These are phyloP conservation scores for Pseudocheirus occidentalis DNA, from an alignment of 2,797 vertebrate genomes.

Conservation along the genomic window DNA sequence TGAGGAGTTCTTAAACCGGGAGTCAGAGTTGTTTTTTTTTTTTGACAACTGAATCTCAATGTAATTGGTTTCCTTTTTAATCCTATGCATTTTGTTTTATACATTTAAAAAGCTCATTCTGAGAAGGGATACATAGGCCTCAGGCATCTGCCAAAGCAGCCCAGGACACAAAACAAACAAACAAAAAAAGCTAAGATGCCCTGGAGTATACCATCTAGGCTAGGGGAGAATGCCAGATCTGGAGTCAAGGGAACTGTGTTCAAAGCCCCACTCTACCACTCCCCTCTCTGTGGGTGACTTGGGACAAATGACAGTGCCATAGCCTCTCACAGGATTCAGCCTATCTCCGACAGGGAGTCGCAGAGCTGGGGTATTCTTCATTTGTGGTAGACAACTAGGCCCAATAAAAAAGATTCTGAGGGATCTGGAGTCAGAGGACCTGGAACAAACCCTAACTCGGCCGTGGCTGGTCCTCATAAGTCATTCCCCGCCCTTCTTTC, in stretches of 20 bases:
- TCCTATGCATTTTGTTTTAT: background rate
- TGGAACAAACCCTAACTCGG: background rate
- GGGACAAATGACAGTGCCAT: background rate
- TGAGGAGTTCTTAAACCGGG: background rate
- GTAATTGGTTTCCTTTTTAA: background rate
- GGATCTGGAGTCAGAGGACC: background rate
- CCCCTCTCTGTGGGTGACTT: background rate
- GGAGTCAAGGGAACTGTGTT: background rate
- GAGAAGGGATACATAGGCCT: background rate
- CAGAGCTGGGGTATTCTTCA: background rate
- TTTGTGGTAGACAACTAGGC: background rate
- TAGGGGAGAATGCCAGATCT: background rate
- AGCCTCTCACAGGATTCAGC: background rate
- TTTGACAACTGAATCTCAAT: background rate
- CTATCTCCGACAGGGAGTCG: background rate
- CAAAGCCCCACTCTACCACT: background rate
- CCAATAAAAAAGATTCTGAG: background rate
- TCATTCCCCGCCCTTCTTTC: background rate
- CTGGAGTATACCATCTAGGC: background rate
- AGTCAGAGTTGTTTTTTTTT: background rate
- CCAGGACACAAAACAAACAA: background rate
- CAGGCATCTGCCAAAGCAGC: background rate
- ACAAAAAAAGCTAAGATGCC: background rate
- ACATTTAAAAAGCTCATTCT: background rate
- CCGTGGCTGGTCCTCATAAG: background rate